phyloP scores from a whole-genome alignment of 1,140 invertebrate genomes.

The Trichonephila inaurata region DNA sequence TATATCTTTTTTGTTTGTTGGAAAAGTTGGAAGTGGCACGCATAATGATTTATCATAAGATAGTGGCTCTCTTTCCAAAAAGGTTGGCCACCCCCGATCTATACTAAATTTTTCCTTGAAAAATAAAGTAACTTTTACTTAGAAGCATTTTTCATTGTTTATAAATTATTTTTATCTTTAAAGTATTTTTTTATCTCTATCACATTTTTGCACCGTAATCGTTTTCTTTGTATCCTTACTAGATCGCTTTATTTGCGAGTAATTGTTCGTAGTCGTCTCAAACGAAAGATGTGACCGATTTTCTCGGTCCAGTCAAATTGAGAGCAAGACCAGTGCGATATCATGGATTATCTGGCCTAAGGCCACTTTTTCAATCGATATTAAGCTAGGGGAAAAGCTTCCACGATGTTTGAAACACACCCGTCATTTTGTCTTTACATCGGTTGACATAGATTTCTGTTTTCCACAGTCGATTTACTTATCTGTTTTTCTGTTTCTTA shows the following conservation, averaged over 20 bases:
- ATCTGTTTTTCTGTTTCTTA: background rate
- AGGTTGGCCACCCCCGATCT: too few relatives aligned
- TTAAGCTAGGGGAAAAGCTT: background rate
- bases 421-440: background rate
- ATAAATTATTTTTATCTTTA: too few relatives aligned
- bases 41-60: too few relatives aligned
- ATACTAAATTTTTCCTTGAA: too few relatives aligned
- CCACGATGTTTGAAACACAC: background rate
- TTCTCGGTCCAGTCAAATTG: constrained; percentile 22
- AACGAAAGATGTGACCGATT: constrained; percentile 4
- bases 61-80: too few relatives aligned
- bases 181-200: too few relatives aligned
- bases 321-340: constrained; percentile 6
- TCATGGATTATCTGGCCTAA: background rate
- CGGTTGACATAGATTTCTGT: background rate
- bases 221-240: background rate
- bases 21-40: too few relatives aligned
- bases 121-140: too few relatives aligned
- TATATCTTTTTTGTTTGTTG: too few relatives aligned
- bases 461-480: background rate
- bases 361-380: constrained; percentile 11
- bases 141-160: too few relatives aligned
- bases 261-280: background rate
- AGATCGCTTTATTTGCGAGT: background rate
- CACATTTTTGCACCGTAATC: too few relatives aligned